These are phyloP conservation scores for Harpagifer antarcticus DNA, from an alignment of 2,797 vertebrate species.

Conservation along the genomic window DNA sequence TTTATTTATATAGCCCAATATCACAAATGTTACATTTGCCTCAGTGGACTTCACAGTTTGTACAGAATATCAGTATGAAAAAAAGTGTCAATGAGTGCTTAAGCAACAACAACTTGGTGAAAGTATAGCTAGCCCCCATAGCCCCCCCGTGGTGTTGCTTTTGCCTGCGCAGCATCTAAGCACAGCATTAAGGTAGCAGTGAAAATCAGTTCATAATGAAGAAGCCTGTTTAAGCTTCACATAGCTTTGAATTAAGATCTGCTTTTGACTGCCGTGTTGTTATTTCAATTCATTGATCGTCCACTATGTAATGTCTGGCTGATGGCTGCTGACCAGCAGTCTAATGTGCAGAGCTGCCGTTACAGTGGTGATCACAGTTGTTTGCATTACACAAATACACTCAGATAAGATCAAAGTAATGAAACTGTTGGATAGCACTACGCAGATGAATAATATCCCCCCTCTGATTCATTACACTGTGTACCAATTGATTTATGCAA, in stretches of 20 bases:
- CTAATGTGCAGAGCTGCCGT: slow-evolving; percentile 2
- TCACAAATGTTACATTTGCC: too few species aligned
- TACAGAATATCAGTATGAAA: too few species aligned
- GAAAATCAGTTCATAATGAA: slow-evolving; percentile 22
- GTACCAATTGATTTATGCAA: slow-evolving; percentile 48
- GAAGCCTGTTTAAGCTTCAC: slow-evolving; percentile 33
- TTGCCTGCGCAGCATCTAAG: too few species aligned
- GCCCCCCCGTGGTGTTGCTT: too few species aligned
- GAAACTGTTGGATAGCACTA: slow-evolving; percentile 1
- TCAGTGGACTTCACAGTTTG: too few species aligned
- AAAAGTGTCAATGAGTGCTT: too few species aligned
- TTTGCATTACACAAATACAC: slow-evolving; percentile 1
- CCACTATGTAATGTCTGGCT: slow-evolving; percentile 4
- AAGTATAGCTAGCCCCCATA: too few species aligned
- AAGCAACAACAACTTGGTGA: too few species aligned
- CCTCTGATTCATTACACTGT: slow-evolving; percentile 24
- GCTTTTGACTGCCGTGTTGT: slow-evolving; percentile 28
- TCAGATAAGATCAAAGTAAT: slow-evolving; percentile 25
- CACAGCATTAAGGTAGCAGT: too few species aligned
- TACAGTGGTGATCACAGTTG: slow-evolving; percentile 5
- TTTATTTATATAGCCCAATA: too few species aligned
- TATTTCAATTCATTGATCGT: slow-evolving; percentile 23
- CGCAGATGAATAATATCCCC: slow-evolving; percentile 15
- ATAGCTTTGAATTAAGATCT: slow-evolving; percentile 37
- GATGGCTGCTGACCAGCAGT: slow-evolving; percentile 24